These are phyloP conservation scores for Seriola aureovittata DNA, from an alignment of 2,113 vertebrate species.

Conservation along the genomic window DNA sequence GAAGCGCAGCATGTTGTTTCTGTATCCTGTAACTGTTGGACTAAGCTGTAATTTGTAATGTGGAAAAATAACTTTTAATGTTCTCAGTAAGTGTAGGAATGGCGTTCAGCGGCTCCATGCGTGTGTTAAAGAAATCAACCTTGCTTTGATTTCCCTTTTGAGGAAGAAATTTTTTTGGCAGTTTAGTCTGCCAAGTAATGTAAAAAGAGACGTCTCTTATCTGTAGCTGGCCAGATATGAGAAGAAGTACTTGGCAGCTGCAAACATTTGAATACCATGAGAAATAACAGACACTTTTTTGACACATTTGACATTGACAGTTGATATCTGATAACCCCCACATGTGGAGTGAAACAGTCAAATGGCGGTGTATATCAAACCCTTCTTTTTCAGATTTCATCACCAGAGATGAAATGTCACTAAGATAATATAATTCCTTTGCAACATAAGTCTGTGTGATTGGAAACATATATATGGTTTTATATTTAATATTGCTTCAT, in stretches of 20 bases:
- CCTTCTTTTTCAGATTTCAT: background rate
- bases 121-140: slow-evolving; percentile 3
- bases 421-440: background rate
- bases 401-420: background rate
- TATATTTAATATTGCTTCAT: too few species aligned
- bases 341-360: background rate
- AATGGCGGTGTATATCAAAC: too few species aligned
- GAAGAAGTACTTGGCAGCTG: background rate
- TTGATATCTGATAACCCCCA: background rate
- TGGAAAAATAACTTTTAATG: slow-evolving; percentile 5
- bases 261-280: background rate
- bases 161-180: background rate
- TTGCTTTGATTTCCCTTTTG: slow-evolving; percentile 30
- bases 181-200: background rate
- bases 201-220: background rate
- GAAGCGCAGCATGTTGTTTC: background rate
- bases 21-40: background rate
- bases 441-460: background rate
- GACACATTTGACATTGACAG: background rate
- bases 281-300: background rate
- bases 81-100: slow-evolving; percentile 8
- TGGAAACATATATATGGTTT: too few species aligned
- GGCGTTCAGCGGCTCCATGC: background rate
- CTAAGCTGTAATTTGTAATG: slow-evolving; percentile 9
- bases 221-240: slow-evolving; percentile 1